Conservation (phyloP, 2,113 vertebrate genomes). For the Otolemur garnettii region DNA sequence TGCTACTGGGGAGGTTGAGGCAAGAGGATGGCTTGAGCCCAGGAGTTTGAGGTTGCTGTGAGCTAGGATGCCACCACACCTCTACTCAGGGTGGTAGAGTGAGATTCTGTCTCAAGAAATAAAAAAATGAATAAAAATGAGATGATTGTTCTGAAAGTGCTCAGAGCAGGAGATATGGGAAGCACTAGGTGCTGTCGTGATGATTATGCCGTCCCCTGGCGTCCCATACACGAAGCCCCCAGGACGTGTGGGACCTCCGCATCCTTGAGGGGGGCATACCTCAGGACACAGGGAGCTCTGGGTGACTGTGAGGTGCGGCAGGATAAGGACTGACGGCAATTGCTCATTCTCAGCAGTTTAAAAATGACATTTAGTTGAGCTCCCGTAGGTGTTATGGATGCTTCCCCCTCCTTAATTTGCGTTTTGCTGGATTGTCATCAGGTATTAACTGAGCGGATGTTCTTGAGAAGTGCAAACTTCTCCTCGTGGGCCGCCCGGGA, state of each 20-base stretch:
- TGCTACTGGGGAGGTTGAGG: too few species aligned
- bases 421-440: slow-evolving; percentile 59
- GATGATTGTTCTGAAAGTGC: not conserved
- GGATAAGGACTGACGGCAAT: slow-evolving; percentile 5
- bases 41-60: too few species aligned
- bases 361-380: slow-evolving; percentile 68
- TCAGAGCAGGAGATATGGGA: not conserved
- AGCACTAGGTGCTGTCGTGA: not conserved
- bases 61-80: too few species aligned
- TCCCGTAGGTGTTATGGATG: slow-evolving; percentile 47
- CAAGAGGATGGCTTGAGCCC: too few species aligned
- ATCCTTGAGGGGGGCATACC: not conserved
- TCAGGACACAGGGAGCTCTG: not conserved
- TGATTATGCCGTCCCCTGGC: not conserved
- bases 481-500: not conserved
- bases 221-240: not conserved
- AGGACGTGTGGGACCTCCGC: too few species aligned
- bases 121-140: not conserved
- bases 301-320: not conserved
- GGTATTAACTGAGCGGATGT: not conserved
- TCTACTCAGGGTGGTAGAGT: too few species aligned
- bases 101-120: too few species aligned
- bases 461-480: not conserved
- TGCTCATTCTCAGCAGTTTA: slow-evolving; percentile 50
- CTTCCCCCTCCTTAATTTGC: slow-evolving; percentile 67